Conservation (phyloP, 2,797 vertebrate genomes). For the Anniella stebbinsi region DNA sequence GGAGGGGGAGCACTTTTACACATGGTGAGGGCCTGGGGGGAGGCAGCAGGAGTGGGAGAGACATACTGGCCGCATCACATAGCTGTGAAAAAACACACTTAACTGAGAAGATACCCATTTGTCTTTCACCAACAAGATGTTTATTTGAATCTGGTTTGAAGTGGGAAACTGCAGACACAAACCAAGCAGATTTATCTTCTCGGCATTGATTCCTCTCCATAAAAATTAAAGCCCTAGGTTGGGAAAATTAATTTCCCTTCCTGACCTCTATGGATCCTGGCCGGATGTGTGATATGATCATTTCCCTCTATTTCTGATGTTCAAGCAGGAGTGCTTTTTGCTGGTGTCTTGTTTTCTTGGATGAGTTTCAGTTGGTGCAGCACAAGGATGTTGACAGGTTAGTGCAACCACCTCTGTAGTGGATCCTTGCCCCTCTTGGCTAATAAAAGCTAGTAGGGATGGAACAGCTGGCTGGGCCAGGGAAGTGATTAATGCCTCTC, state of each 20-base stretch:
- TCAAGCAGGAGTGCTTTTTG: background rate
- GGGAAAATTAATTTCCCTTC: slow-evolving; percentile 50
- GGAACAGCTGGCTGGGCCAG: too few species aligned
- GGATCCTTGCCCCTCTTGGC: too few species aligned
- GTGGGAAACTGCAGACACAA: slow-evolving; percentile 27
- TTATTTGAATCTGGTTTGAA: background rate
- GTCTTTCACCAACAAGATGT: background rate
- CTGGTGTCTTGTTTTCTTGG: too few species aligned
- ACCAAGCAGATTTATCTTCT: slow-evolving; percentile 40
- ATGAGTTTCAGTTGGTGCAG: too few species aligned
- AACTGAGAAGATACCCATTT: slow-evolving; percentile 11
- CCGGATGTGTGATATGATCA: slow-evolving; percentile 22
- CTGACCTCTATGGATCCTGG: slow-evolving; percentile 38
- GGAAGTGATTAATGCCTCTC: too few species aligned
- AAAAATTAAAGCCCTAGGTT: slow-evolving; percentile 40
- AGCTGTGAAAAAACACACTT: background rate
- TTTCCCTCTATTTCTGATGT: background rate
- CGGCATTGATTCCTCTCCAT: slow-evolving; percentile 47
- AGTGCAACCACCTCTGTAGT: too few species aligned
- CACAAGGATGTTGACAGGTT: too few species aligned
- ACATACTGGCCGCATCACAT: background rate
- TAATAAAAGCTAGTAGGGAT: too few species aligned
- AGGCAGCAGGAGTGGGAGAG: background rate
- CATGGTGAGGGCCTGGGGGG: background rate
- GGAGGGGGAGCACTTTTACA: background rate